Percentiles rank a stretch among this genome's conserved stretches.
These are phyloP conservation scores for Habroteleia sp. DNA, from an alignment of 2,888 invertebrate genomes.

Conservation along the genomic window DNA sequence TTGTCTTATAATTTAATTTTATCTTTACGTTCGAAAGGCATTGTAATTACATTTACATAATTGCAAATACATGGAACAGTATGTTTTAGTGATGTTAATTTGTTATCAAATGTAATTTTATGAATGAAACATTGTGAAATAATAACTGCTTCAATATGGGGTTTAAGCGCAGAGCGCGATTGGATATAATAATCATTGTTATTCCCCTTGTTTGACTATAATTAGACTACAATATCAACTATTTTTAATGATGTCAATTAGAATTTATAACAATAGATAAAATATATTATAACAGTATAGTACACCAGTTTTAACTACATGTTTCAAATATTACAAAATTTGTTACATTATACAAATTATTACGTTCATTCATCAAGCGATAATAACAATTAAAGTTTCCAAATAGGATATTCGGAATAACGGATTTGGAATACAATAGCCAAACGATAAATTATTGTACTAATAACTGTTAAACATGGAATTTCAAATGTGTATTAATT, in stretches of 20 bases:
- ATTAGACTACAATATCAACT: constrained; percentile 22
- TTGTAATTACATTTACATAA: no score
- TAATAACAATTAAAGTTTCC: constrained; percentile 18
- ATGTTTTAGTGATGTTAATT: constrained; percentile 12
- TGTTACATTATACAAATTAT: background rate
- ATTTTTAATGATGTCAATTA: constrained; percentile 36
- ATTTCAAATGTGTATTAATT: constrained; percentile 8
- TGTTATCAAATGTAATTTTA: constrained; percentile 10
- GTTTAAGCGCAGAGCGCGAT: constrained; percentile 3
- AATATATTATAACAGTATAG: constrained; percentile 9
- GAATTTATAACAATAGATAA: constrained; percentile 19
- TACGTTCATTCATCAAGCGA: constrained; percentile 5
- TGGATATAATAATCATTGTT: constrained; percentile 11
- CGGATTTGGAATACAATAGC: constrained; percentile 6
- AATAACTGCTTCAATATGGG: background rate
- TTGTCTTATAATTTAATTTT: no score
- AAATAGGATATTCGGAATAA: constrained; percentile 7
- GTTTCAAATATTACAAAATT: constrained; percentile 13
- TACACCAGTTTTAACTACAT: constrained; percentile 8
- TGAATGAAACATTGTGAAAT: constrained; percentile 6
- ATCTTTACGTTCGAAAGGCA: no score
- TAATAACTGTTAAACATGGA: constrained; percentile 14
- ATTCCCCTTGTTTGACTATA: constrained; percentile 25
- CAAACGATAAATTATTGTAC: constrained; percentile 20
- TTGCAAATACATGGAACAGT: no score